Evolutionary conservation across 1,140 invertebrate genomes (phyloP).

Genomic region (Zaprionus ornatus): DNA sequence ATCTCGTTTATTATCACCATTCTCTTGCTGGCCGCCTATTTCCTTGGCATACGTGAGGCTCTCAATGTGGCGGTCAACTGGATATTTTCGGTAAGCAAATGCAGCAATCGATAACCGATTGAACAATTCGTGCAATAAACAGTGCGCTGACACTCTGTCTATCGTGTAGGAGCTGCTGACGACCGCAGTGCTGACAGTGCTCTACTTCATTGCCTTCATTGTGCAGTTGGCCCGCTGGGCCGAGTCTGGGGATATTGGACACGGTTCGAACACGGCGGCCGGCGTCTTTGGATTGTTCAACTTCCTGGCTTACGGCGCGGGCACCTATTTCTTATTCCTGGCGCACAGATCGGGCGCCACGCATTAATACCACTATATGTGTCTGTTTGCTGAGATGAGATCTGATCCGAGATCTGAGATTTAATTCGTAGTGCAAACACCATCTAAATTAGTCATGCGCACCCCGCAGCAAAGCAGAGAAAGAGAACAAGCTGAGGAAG

Average conservation of each 20-base stretch:
- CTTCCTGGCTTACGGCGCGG: constrained; percentile 90
- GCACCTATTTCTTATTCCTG: constrained; percentile 89
- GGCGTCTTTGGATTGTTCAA: constrained; percentile 93
- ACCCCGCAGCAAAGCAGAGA: background rate
- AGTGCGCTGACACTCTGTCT: background rate
- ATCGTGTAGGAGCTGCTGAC: constrained; percentile 90
- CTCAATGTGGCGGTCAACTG: constrained; percentile 92
- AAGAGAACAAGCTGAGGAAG: background rate
- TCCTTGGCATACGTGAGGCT: constrained; percentile 91
- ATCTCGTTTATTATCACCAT: constrained; percentile 91
- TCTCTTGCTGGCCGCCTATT: constrained; percentile 92
- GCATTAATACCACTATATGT: constrained; percentile 36
- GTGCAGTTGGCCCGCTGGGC: constrained; percentile 89
- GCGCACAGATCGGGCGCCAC: constrained; percentile 88
- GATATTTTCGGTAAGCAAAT: constrained; percentile 89
- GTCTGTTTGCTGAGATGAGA: constrained; percentile 6
- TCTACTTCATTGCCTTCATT: constrained; percentile 92
- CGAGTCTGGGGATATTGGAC: constrained; percentile 64
- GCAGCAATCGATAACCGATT: background rate
- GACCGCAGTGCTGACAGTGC: constrained; percentile 88
- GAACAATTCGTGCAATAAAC: background rate
- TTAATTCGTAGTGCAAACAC: constrained; percentile 1
- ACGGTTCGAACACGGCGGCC: constrained; percentile 88
- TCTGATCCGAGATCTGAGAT: constrained; percentile 8
- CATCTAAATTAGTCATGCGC: constrained; percentile 29